Base-by-base conservation (phyloP, 2,113 vertebrate species). In the Labrus mixtus region DNA sequence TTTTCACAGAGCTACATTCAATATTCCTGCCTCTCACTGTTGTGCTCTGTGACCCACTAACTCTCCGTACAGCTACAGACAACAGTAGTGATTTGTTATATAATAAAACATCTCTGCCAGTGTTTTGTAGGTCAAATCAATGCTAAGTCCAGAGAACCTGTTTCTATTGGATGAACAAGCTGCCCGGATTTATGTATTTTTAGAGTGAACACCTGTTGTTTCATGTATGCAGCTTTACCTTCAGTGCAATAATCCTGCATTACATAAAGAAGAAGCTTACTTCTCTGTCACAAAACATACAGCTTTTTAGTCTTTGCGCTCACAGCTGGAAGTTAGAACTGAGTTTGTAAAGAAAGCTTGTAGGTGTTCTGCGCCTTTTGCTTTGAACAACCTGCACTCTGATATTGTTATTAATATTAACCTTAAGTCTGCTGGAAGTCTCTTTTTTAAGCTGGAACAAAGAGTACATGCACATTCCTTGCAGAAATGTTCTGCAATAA, bases 11-110 rank as follows among this genome's bases (percentile, higher is more conserved):
- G 43, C 63, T 54, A 53, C 71, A 36, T 54, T 66, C 60, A 60
- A 13, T 62, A 68, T 10, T 29, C 50, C 53, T 29, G 39, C 20
- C 68, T 72, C 57, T 86, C 41, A 19, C 48, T 80, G 68, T 70
- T 78, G 60, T 56, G 45, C 59, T 73, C 67, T 39, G 54, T 46
- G 23, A 81, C 68, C 73, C 73, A 73, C n/a, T 65, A 62, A 67
- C 63, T 70, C 58, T 54, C 9, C 57, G 56, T 8, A 6, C 51
- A 59, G 50, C 59, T 39, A 68, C 17, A 68, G 61, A 84, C 46
- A 51, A 75, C 37, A 37, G 56, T 41, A 73, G 51, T 58, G 70
- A 69, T 72, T 23, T 56, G 45, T 81, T 83, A 73, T 23, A 55
- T 78, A 81, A 83, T 43, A 41, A 36, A 59, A 16, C 2, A 65